Evolutionary conservation across 2,888 invertebrate genomes (phyloP).

Genomic region (Lumbricus terrestris): DNA sequence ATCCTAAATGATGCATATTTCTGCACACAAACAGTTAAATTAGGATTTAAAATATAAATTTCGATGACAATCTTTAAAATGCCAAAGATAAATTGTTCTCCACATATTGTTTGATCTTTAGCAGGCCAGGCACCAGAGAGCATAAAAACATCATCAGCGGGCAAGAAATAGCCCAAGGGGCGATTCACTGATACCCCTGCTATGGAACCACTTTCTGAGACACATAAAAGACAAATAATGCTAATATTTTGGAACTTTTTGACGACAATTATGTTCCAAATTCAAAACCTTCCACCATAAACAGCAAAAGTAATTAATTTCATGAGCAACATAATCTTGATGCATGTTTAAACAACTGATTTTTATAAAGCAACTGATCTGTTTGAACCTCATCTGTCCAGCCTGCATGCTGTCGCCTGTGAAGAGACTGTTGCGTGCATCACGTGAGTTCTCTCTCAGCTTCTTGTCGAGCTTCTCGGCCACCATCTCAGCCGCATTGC

Average conservation of each 20-base stretch:
- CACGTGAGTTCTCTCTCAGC: constrained; percentile 90
- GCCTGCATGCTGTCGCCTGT: constrained; percentile 62
- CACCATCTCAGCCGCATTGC: constrained; percentile 97
- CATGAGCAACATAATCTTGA: neutral
- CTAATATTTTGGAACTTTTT: neutral
- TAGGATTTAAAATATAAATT: too few species aligned
- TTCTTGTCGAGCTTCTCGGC: constrained; percentile 95
- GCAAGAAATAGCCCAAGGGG: too few species aligned
- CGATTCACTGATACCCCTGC: too few species aligned
- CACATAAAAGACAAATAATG: neutral
- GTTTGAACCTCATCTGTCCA: constrained; percentile 63
- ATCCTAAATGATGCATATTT: too few species aligned
- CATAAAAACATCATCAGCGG: too few species aligned
- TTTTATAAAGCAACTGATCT: neutral
- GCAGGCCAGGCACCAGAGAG: too few species aligned
- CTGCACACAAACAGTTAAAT: too few species aligned
- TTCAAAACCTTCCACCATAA: neutral
- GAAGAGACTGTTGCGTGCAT: constrained; percentile 93
- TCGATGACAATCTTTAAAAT: too few species aligned
- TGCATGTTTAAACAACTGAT: neutral
- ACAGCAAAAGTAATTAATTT: neutral
- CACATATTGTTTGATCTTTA: too few species aligned
- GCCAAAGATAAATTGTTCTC: too few species aligned
- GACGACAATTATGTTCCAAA: neutral
- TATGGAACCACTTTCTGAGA: neutral